Percentiles rank a stretch among this genome's conserved stretches.
Conservation (phyloP, 2,113 vertebrate genomes). For the Saimiri boliviensis region DNA sequence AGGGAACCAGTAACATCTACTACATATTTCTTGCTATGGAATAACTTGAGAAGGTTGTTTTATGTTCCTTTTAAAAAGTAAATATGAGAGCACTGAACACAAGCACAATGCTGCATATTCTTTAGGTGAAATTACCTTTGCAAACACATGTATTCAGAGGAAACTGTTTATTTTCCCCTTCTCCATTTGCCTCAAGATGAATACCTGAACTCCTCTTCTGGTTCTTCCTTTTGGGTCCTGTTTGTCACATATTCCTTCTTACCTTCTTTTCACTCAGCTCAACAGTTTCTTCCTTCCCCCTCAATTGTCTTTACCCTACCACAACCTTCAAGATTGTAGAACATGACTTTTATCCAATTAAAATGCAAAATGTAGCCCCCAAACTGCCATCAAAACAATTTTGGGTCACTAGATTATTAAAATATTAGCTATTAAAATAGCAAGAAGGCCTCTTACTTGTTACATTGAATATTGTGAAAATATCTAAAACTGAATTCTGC, state of each 20-base stretch:
- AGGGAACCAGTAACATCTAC: not conserved
- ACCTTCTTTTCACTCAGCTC: not conserved
- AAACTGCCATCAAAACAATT: not conserved
- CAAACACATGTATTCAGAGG: not conserved
- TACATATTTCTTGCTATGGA: constrained; percentile 48
- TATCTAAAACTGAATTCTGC: not conserved
- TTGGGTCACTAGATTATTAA: not conserved
- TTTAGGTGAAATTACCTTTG: not conserved
- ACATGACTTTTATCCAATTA: not conserved
- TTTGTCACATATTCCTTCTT: not conserved
- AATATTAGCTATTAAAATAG: constrained; percentile 1
- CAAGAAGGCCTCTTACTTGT: not conserved
- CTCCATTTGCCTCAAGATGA: not conserved
- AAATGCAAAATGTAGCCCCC: not conserved
- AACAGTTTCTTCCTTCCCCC: not conserved
- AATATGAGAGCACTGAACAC: not conserved
- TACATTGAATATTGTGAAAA: not conserved
- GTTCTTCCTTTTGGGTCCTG: not conserved
- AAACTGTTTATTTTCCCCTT: not conserved
- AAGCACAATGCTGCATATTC: not conserved
- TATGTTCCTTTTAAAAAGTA: not conserved
- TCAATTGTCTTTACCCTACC: not conserved
- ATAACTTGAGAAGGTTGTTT: constrained; percentile 44
- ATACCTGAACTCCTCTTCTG: not conserved
- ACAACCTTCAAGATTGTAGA: not conserved